Base-by-base conservation (phyloP, 2,113 vertebrate genomes). In the Tamias sibiricus region DNA sequence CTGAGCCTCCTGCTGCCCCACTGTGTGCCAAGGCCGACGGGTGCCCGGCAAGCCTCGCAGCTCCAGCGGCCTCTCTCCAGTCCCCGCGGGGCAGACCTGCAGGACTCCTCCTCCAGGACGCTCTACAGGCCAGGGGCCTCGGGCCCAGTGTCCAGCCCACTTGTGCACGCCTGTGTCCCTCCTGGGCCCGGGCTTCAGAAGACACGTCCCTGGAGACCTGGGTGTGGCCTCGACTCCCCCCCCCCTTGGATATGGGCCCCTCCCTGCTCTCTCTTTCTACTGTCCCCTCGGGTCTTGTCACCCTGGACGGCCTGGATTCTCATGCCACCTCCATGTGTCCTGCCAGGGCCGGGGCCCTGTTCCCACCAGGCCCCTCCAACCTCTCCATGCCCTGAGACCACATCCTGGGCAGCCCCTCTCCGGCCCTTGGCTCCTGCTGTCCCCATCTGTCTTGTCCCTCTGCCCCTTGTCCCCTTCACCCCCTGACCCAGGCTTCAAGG, bases 11-110 rank as follows among this genome's bases (percentile, higher is more conserved):
- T 16, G 92, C 57, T 13, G 14, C 22, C 35, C 30, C 17, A 4
- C 42, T 4, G 4, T 5, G 26, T 37, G 6, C 47, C 3, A 1
- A 0, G 26, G 40, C 49, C 0, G 10, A 74, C 44, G n/a, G 19
- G 10, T 8, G 8, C 26, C 82, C 59, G 40, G 42, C 1, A 2
- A 77, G 11, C 40, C n/a, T 44, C 22, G 19, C 2, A 8, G 20
- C 71, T 19, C 0, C 28, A 66, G 79, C 40, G 12, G 30, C 2
- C 71, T 52, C 47, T 47, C 59, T 74, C 16, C 40, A 30, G 0
- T 0, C 2, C 30, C 22, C 26, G 49, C 4, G 4, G 35, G 0
- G 6, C 12, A 37, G 79, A 20, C 54, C 75, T 54, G 26, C 62
- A 22, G 57, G 80, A 12, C 12, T 6, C 19, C 64, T 2, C n/a